Base-by-base conservation (phyloP, 2,888 invertebrate species). In the Stratiomys singularior region DNA sequence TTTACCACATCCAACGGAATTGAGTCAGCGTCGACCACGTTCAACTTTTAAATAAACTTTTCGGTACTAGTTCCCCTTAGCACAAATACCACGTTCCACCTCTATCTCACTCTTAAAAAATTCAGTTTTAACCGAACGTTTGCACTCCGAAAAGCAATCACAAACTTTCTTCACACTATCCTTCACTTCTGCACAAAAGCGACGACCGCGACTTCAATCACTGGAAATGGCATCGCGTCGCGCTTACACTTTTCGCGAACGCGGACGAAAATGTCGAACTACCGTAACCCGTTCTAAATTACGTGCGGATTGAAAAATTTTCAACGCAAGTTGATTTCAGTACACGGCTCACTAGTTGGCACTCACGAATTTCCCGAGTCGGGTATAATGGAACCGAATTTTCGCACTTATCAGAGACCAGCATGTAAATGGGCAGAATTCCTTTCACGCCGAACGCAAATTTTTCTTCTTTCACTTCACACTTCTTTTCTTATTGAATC, bases 151-250 rank as follows among this genome's bases (percentile, higher is more conserved):
- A 9, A 13, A 15, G 52, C 52, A 37, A 37, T 37, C 37, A n/a
- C 64, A 11, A 37, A 28, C 64, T 64, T 64, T 30, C 28, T 25
- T n/a, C 64, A 15, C n/a, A 52, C 15, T 9, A 52, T 52, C 18
- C n/a, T 52, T 52, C 28, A 72, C 71, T 72, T 11, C 47, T 52
- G 25, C 30, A 13, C 47, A 5, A 44, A 58, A 74, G 60, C 37
- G 18, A 44, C 30, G n/a, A 1, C 46, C 15, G 47, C 52, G 27
- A 71, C 47, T 13, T 18, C 30, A 15, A 23, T 47, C 37, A n/a
- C 74, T 74, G 74, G 60, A 74, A 74, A 74, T 72, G 74, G 74
- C 74, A 60, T 74, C 74, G 74, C 74, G 46, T 60, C 74, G 58
- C 74, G 30, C 15, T 28, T 52, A 7, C 72, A 25, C 18, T 60